These are phyloP conservation scores for Bembecia ichneumoniformis DNA, from an alignment of 2,888 invertebrate genomes.

Conservation along the genomic window DNA sequence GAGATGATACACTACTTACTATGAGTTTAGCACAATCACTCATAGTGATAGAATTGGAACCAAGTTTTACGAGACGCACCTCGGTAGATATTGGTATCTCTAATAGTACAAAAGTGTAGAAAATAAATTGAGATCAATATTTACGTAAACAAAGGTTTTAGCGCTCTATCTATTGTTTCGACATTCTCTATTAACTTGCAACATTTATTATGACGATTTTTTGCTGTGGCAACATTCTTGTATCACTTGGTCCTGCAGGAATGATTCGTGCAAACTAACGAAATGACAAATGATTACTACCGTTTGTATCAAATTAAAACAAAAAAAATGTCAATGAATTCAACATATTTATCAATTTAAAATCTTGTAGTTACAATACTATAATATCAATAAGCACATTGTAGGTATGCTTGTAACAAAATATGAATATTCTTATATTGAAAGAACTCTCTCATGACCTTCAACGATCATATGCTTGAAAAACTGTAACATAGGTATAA, in stretches of 20 bases:
- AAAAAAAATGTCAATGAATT: background rate
- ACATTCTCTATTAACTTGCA: too few species aligned
- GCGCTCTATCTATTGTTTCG: too few species aligned
- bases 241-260: constrained; percentile 48
- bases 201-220: background rate
- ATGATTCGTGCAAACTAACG: constrained; percentile 77
- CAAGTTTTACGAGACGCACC: background rate
- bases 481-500: constrained; percentile 1
- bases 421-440: background rate
- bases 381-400: background rate
- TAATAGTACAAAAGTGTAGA: too few species aligned
- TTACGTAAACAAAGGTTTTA: too few species aligned
- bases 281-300: constrained; percentile 44
- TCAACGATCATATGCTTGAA: background rate
- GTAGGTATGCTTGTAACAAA: background rate
- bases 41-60: constrained; percentile 56
- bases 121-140: too few species aligned
- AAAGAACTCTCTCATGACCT: background rate
- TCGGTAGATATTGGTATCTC: background rate
- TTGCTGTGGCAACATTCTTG: background rate
- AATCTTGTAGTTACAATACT: background rate
- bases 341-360: background rate
- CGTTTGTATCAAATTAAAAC: background rate
- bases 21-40: constrained; percentile 73
- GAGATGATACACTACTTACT: constrained; percentile 54